Evolutionary conservation across 2,888 invertebrate genomes (phyloP), one percentile per base, ranked within the genome.

Genomic region (Drosophila eohydei): DNA sequence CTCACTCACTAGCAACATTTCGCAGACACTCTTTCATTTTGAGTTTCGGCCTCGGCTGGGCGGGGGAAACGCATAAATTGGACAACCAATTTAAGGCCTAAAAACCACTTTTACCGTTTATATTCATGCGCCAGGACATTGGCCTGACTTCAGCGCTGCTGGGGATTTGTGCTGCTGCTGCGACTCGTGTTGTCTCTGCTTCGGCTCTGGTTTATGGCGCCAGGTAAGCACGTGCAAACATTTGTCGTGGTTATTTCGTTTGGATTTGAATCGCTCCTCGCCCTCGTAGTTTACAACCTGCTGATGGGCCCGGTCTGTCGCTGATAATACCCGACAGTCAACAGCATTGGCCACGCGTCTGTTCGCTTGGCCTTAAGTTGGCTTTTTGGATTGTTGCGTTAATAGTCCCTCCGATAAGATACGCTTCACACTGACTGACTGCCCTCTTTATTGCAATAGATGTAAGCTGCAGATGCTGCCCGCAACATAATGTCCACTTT

Each of bases 81-180:
- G 82, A 80, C 88, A 86, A 82, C 81, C 89, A 84, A 89, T 87
- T 89, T 87, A 81, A 83, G 88, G 89, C 85, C 87, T 82, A 84
- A 87, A 86, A 84, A 87, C 88, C 87, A 84, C 82, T 84, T 89
- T 89, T 76, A 70, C 86, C 81, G 80, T 80, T 88, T 88, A 86
- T 86, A 79, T 86, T 86, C 88, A 68, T 72, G 71, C 66, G 80
- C 85, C 74, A 73, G 74, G 59, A 79, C 77, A 74, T 63, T 61
- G 66, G 72, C 67, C 60, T 51, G 48, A 59, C 58, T 60, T 71
- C 62, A 64, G 54, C 61, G 64, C 68, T 81, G 78, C 57, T 36
- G 50, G 71, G 74, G 65, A 74, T 67, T 77, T 71, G 63, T 38
- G 32, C 46, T 30, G 34, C 46, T 21, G 34, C 43, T 41, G 38